Conservation (phyloP, 2,888 invertebrate genomes). For the Diadegma fenestrale region DNA sequence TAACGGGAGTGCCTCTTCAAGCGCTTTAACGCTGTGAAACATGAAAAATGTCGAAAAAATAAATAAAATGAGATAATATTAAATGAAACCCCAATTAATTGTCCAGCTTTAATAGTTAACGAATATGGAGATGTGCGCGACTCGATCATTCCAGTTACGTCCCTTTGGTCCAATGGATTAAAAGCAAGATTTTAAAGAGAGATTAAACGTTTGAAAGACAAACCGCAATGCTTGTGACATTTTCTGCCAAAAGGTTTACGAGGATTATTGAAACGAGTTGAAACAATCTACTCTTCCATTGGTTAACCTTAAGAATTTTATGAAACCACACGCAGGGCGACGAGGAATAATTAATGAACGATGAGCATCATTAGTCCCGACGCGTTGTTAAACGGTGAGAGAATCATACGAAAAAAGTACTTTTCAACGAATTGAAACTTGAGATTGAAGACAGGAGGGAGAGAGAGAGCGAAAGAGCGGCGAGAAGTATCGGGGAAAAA, state of each 20-base stretch:
- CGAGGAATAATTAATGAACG: conserved; percentile 42
- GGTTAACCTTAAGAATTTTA: conserved; percentile 60
- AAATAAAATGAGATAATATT: conserved; percentile 11
- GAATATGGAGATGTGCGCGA: conserved; percentile 52
- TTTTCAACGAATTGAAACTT: conserved; percentile 5
- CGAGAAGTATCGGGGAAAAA: conserved; percentile 5
- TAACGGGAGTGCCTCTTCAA: conserved; percentile 59
- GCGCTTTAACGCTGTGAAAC: conserved; percentile 30
- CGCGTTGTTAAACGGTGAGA: background rate
- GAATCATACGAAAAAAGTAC: background rate
- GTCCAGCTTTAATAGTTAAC: conserved; percentile 63
- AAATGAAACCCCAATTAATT: conserved; percentile 41
- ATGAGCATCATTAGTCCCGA: conserved; percentile 1
- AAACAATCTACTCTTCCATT: conserved; percentile 66
- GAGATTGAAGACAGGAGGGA: background rate
- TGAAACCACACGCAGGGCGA: conserved; percentile 62
- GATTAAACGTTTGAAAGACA: background rate
- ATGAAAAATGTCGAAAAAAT: conserved; percentile 30
- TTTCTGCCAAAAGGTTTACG: conserved; percentile 18
- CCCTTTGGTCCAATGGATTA: conserved; percentile 43
- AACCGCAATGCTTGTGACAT: background rate
- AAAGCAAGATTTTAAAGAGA: background rate
- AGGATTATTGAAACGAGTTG: conserved; percentile 44
- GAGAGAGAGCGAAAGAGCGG: background rate
- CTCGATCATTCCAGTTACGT: conserved; percentile 63